A percentile compares a stretch with the other conserved stretches of the same genome.
Evolutionary conservation across 2,888 invertebrate species (phyloP).

Genomic region (Aproaerema taeniolella): DNA sequence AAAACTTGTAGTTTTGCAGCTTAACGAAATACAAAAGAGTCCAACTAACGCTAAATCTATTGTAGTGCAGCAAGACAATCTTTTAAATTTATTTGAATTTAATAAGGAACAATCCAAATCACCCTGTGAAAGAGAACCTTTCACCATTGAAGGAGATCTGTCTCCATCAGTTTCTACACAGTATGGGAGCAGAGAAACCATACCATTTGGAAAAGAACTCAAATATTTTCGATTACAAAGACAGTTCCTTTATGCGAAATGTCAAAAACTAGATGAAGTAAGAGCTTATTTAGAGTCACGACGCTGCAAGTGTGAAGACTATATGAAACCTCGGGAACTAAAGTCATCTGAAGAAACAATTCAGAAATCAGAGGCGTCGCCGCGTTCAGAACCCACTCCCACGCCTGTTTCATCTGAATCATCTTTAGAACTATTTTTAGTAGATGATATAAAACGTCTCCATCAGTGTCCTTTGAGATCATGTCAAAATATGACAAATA

Average conservation of each 20-base stretch:
- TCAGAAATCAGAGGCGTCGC: neutral
- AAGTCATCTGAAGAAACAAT: neutral
- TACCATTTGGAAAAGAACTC: constrained; percentile 49
- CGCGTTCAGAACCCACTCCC: neutral
- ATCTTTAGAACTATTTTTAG: constrained; percentile 40
- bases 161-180: constrained; percentile 35
- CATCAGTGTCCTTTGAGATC: constrained; percentile 38
- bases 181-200: constrained; percentile 56
- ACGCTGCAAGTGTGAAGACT: constrained; percentile 45
- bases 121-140: constrained; percentile 46
- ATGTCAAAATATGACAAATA: constrained; percentile 38
- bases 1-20: constrained; percentile 59
- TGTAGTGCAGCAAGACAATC: constrained; percentile 37
- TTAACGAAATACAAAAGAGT: constrained; percentile 57
- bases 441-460: constrained; percentile 41
- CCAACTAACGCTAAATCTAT: constrained; percentile 35
- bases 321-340: constrained; percentile 1
- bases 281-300: constrained; percentile 45
- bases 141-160: constrained; percentile 48
- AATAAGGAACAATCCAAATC: constrained; percentile 23
- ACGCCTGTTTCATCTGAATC: constrained; percentile 23
- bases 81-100: constrained; percentile 42
- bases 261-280: constrained; percentile 53
- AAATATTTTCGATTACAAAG: constrained; percentile 47
- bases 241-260: constrained; percentile 59